A percentile compares a stretch with the other conserved stretches of the same genome.
Evolutionary conservation across 2,888 invertebrate genomes (phyloP).

Genomic region (Tribolium freemani): DNA sequence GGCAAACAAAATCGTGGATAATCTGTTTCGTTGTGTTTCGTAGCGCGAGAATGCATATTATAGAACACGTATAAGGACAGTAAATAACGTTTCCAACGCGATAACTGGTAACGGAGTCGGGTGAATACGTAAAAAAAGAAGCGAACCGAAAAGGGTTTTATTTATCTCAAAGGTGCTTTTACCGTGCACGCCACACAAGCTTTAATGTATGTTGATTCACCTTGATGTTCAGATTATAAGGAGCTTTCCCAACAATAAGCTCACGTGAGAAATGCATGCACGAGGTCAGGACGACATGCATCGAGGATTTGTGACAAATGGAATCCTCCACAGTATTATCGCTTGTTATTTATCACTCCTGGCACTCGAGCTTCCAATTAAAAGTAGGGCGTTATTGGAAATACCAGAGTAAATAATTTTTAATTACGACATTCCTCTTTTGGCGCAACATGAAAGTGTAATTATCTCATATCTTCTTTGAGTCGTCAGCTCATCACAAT

Average conservation of each 20-base stretch:
- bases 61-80: conserved; percentile 10
- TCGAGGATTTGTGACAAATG: conserved; percentile 22
- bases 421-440: background rate
- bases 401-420: background rate
- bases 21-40: background rate
- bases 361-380: background rate
- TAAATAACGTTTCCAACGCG: conserved; percentile 23
- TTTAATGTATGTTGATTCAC: conserved; percentile 33
- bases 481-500: background rate
- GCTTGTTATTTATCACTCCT: background rate
- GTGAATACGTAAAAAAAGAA: conserved; percentile 9
- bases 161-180: conserved; percentile 34
- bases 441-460: background rate
- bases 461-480: background rate
- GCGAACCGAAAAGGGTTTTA: conserved; percentile 24
- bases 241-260: conserved; percentile 33
- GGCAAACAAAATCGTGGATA: background rate
- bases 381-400: background rate
- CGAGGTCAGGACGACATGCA: conserved; percentile 26
- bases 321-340: conserved; percentile 4
- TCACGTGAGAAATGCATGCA: conserved; percentile 19
- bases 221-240: conserved; percentile 36
- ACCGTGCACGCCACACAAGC: conserved; percentile 28
- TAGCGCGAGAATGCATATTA: conserved; percentile 8
- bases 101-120: conserved; percentile 17